A percentile compares a stretch with the other conserved stretches of the same genome.
phyloP scores from a whole-genome alignment of 2,888 invertebrate species.

The Dryococelus australis region DNA sequence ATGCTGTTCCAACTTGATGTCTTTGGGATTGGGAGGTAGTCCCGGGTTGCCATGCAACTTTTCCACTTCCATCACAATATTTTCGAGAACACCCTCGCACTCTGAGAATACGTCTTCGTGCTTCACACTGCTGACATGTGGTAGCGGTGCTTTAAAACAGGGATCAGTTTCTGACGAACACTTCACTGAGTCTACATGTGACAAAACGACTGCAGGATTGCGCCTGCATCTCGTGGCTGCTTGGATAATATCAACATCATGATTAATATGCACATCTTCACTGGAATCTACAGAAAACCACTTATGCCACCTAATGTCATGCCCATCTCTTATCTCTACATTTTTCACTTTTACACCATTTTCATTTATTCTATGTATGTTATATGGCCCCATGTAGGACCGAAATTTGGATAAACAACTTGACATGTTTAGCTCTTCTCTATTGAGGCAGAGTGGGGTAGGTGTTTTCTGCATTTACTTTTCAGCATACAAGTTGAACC shows the following conservation, averaged over 20 bases:
- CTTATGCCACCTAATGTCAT: neutral
- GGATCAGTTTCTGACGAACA: neutral
- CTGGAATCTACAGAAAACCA: neutral
- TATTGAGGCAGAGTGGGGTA: neutral
- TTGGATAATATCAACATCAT: neutral
- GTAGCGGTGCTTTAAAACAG: too few relatives aligned
- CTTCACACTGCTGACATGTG: too few relatives aligned
- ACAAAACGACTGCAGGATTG: neutral
- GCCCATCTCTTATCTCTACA: neutral
- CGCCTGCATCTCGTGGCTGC: too few relatives aligned
- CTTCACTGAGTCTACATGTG: neutral
- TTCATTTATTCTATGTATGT: neutral
- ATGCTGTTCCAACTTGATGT: neutral
- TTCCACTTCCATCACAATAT: neutral
- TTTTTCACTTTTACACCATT: neutral
- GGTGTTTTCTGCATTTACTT: too few relatives aligned
- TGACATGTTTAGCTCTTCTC: neutral
- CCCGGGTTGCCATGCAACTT: neutral
- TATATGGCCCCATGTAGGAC: neutral
- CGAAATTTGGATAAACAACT: conserved; percentile 16
- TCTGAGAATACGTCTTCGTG: neutral
- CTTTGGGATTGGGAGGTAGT: neutral
- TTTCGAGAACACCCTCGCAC: neutral
- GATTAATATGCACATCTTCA: neutral
- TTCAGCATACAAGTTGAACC: too few relatives aligned